A percentile compares a stretch with the other conserved stretches of the same genome.
Conservation (phyloP, 2,113 vertebrate genomes). For the Setophaga kirtlandii region DNA sequence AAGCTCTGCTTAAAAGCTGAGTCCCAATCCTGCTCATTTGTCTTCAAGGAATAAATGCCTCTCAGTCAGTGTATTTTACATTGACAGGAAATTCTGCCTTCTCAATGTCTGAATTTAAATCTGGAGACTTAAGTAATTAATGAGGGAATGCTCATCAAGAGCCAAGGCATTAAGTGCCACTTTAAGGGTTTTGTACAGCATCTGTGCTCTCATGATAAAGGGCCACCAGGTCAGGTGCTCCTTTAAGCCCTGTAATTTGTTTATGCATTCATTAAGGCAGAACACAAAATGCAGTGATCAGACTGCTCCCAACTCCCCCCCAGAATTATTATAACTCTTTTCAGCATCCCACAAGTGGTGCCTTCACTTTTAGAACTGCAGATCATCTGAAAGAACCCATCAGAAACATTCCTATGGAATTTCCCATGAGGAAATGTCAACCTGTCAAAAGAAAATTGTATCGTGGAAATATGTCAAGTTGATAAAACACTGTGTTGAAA, state of each 20-base stretch:
- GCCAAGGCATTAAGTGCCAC: neutral
- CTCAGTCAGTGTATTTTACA: neutral
- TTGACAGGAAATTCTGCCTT: neutral
- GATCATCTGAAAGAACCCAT: neutral
- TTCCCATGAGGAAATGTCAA: slow-evolving; percentile 4
- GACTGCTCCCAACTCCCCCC: neutral
- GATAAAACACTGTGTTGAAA: slow-evolving; percentile 14
- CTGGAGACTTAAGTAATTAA: neutral
- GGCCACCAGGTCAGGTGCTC: slow-evolving; percentile 1
- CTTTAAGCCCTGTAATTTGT: neutral
- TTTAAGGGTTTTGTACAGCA: neutral
- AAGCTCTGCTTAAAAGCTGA: neutral
- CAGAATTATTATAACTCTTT: neutral
- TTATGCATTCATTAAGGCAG: neutral
- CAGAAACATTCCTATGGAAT: slow-evolving; percentile 7
- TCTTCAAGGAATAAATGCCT: slow-evolving; percentile 12
- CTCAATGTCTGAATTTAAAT: neutral
- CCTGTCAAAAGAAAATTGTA: slow-evolving; percentile 48
- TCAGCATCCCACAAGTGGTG: neutral
- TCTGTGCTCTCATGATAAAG: neutral
- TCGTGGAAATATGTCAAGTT: slow-evolving; percentile 19
- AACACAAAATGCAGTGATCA: neutral
- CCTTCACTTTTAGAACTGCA: neutral
- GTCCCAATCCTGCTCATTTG: neutral
- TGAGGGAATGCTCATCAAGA: neutral